A percentile compares a stretch with the other conserved stretches of the same genome.
These are phyloP conservation scores for Trachelipus rathkii DNA, from an alignment of 1,140 invertebrate genomes.

Conservation along the genomic window DNA sequence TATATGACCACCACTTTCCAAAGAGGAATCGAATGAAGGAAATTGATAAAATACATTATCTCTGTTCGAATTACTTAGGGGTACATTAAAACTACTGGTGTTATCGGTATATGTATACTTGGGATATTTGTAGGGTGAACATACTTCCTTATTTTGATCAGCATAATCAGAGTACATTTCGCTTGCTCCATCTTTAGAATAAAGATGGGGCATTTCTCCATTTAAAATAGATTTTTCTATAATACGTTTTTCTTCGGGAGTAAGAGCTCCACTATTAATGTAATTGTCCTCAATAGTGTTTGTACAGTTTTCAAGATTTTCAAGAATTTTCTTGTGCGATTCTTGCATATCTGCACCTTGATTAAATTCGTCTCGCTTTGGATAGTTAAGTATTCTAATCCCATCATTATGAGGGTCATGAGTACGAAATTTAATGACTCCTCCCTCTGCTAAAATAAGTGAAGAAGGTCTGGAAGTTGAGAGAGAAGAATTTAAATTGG, in stretches of 20 bases:
- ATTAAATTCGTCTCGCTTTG: conserved; percentile 32
- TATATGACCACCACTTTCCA: background rate
- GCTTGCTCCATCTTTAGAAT: conserved; percentile 28
- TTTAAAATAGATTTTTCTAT: conserved; percentile 6
- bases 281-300: conserved; percentile 1
- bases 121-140: background rate
- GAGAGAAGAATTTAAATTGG: conserved; percentile 50
- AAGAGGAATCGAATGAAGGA: background rate
- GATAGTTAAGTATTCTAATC: conserved; percentile 27
- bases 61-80: background rate
- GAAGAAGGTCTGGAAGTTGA: conserved; percentile 51
- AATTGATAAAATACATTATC: background rate
- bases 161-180: conserved; percentile 38
- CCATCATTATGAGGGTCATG: conserved; percentile 29
- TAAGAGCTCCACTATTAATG: background rate
- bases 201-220: conserved; percentile 18
- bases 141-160: conserved; percentile 18
- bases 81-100: conserved; percentile 35
- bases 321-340: conserved; percentile 24
- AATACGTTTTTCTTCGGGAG: background rate
- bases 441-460: conserved; percentile 79
- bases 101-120: conserved; percentile 40
- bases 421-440: conserved; percentile 71
- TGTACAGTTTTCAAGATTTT: conserved; percentile 9
- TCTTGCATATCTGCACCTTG: conserved; percentile 22